Percentiles rank a stretch among this genome's conserved stretches.
Conservation (phyloP, 92 coral and sea anemone species). For the Metridium senile region DNA sequence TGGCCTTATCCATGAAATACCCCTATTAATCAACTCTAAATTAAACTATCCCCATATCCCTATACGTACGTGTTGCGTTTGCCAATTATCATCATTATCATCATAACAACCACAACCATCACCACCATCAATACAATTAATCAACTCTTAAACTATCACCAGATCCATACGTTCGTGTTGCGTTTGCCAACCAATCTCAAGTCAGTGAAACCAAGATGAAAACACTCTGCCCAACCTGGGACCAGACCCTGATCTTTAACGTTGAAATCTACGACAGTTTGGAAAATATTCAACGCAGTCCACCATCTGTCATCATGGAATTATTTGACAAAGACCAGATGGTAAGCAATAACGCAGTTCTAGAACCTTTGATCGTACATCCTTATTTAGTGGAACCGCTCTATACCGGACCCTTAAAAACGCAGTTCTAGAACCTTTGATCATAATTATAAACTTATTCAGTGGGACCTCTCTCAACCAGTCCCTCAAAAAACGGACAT, state of each 20-base stretch:
- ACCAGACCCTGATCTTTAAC: constrained; percentile 87
- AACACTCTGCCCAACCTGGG: constrained; percentile 98
- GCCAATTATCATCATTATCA: not conserved
- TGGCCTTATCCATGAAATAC: no score
- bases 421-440: no score
- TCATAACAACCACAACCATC: not conserved
- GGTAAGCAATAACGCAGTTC: constrained; percentile 36
- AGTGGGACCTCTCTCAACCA: no score
- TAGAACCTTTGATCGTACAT: not conserved
- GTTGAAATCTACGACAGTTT: constrained; percentile 78
- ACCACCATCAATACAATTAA: no score
- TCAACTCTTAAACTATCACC: no score
- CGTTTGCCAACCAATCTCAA: constrained; percentile 84
- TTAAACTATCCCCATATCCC: no score
- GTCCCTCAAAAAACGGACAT: no score
- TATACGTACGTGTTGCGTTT: no score
- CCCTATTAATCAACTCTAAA: no score
- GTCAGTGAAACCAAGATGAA: constrained; percentile 63
- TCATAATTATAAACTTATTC: no score
- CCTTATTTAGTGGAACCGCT: no score
- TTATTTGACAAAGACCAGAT: constrained; percentile 79
- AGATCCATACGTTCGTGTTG: constrained; percentile 95
- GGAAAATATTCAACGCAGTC: constrained; percentile 73
- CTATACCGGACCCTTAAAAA: no score
- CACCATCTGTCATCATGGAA: constrained; percentile 91